phyloP scores from a whole-genome alignment of 1,140 invertebrate genomes.

The Drosophila orosa region DNA sequence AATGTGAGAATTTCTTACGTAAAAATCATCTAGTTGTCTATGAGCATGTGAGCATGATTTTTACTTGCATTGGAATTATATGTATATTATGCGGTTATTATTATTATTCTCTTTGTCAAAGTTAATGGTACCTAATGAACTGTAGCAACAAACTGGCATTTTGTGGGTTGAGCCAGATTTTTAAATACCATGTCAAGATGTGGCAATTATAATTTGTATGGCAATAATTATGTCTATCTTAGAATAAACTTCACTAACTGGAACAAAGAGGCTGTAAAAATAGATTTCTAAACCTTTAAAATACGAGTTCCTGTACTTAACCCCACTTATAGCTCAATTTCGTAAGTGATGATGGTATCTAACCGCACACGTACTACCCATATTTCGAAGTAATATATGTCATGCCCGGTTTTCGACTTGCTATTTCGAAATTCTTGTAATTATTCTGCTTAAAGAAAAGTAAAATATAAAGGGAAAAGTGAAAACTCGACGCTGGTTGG shows the following conservation, averaged over 20 bases:
- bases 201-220: not conserved
- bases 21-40: constrained; percentile 41
- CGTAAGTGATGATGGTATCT: not conserved
- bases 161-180: constrained; percentile 7
- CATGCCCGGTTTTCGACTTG: constrained; percentile 25
- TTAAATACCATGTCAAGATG: constrained; percentile 1
- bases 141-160: constrained; percentile 3
- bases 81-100: constrained; percentile 6
- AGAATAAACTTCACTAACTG: not conserved
- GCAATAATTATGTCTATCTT: not conserved
- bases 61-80: not conserved
- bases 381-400: constrained; percentile 7
- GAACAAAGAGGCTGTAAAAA: constrained; percentile 5
- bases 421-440: constrained; percentile 49
- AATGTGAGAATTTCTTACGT: constrained; percentile 81
- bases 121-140: constrained; percentile 6
- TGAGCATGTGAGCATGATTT: constrained; percentile 17
- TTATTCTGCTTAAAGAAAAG: constrained; percentile 24
- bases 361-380: constrained; percentile 16
- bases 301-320: not conserved
- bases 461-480: constrained; percentile 52
- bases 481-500: constrained; percentile 61
- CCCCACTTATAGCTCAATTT: not conserved
- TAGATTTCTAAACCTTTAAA: not conserved
- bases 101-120: constrained; percentile 30